A percentile compares a stretch with the other conserved stretches of the same genome.
phyloP scores from a whole-genome alignment of 2,888 invertebrate species.

The Hemicrepidius hirtus region DNA sequence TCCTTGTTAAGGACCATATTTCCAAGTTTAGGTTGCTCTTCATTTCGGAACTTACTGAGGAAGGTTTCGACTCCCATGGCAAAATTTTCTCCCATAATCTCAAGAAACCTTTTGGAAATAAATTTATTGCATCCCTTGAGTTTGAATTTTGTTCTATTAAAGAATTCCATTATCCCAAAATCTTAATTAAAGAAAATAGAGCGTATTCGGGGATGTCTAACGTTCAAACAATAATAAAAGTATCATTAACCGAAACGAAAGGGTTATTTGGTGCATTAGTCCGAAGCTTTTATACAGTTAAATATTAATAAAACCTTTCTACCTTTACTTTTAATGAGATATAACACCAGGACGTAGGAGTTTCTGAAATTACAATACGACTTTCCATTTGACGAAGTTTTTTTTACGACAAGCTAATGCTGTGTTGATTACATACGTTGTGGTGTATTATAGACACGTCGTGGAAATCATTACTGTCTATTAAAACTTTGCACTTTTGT shows the following conservation, averaged over 20 bases:
- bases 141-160: too few relatives aligned
- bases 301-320: conserved; percentile 45
- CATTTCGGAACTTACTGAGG: too few relatives aligned
- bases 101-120: too few relatives aligned
- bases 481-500: conserved; percentile 36
- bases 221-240: conserved; percentile 47
- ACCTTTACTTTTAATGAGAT: conserved; percentile 34
- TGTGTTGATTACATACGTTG: neutral
- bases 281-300: conserved; percentile 46
- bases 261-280: conserved; percentile 46
- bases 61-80: too few relatives aligned
- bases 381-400: neutral
- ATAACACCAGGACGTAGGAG: conserved; percentile 15
- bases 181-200: conserved; percentile 6
- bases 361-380: neutral
- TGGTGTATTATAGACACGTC: neutral
- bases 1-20: too few relatives aligned
- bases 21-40: too few relatives aligned
- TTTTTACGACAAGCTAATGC: conserved; percentile 14
- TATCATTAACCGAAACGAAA: conserved; percentile 38
- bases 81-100: too few relatives aligned
- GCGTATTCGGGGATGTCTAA: conserved; percentile 23
- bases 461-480: conserved; percentile 6
- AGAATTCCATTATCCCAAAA: conserved; percentile 21
- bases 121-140: too few relatives aligned